These are phyloP conservation scores for Cloeon dipterum DNA, from an alignment of 2,888 invertebrate genomes.

Conservation along the genomic window DNA sequence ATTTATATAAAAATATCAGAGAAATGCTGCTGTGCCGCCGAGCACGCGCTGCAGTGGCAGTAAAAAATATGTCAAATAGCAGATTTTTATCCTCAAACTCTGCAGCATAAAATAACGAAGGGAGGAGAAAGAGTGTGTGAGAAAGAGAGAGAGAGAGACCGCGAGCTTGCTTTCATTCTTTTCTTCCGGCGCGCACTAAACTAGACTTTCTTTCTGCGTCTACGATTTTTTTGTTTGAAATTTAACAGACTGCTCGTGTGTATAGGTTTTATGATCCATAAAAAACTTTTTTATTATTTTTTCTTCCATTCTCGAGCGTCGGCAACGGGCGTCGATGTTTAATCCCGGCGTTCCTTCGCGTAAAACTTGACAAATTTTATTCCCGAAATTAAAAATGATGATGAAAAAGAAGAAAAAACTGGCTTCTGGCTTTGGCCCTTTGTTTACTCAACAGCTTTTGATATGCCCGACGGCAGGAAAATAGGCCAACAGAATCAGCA, in stretches of 20 bases:
- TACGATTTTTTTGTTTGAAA: constrained; percentile 1
- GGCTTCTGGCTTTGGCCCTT: too few relatives aligned
- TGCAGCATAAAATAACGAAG: neutral
- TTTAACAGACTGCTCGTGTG: constrained; percentile 1
- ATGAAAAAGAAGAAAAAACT: too few relatives aligned
- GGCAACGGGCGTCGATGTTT: too few relatives aligned
- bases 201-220: too few relatives aligned
- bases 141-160: too few relatives aligned
- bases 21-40: too few relatives aligned
- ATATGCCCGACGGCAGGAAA: too few relatives aligned
- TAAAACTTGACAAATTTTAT: constrained; percentile 1
- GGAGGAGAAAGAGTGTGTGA: too few relatives aligned
- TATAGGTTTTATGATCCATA: neutral
- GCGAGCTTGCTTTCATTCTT: neutral
- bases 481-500: too few relatives aligned
- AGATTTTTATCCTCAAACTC: constrained; percentile 1
- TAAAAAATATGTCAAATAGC: constrained; percentile 1
- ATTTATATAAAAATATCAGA: neutral
- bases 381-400: neutral
- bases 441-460: too few relatives aligned
- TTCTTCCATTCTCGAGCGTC: too few relatives aligned
- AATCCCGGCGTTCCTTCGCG: too few relatives aligned
- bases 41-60: neutral
- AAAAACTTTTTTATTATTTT: neutral
- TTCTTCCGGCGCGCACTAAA: neutral